Conservation (phyloP, 1,140 invertebrate species). For the Drosophila pachea region DNA sequence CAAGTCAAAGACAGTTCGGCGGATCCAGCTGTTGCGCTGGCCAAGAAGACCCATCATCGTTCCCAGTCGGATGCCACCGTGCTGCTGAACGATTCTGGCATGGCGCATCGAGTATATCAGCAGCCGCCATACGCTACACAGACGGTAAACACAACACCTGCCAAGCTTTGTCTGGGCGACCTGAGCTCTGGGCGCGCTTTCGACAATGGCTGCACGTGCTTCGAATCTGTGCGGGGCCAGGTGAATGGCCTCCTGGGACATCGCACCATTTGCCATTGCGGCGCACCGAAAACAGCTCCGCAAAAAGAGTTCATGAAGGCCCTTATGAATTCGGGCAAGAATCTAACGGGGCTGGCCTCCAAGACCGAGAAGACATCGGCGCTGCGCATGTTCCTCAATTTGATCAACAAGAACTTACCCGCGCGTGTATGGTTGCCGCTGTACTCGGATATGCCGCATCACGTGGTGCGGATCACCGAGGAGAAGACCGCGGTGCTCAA, state of each 20-base stretch:
- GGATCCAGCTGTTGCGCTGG: slow-evolving; percentile 34
- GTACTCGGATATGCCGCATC: slow-evolving; percentile 95
- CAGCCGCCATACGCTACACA: slow-evolving; percentile 73
- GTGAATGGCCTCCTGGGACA: slow-evolving; percentile 86
- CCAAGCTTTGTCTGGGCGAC: slow-evolving; percentile 90
- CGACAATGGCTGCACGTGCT: slow-evolving; percentile 96
- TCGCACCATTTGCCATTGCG: slow-evolving; percentile 86
- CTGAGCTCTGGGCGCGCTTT: slow-evolving; percentile 95
- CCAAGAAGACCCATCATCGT: slow-evolving; percentile 82
- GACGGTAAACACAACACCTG: slow-evolving; percentile 71
- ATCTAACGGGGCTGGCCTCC: slow-evolving; percentile 91
- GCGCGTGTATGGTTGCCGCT: slow-evolving; percentile 98
- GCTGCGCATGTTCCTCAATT: slow-evolving; percentile 93
- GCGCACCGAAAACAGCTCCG: slow-evolving; percentile 88
- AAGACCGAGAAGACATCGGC: slow-evolving; percentile 95
- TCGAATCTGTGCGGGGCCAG: slow-evolving; percentile 83
- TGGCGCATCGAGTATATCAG: slow-evolving; percentile 77
- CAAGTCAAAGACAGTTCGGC: slow-evolving; percentile 28
- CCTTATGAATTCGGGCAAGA: slow-evolving; percentile 94
- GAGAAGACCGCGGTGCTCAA: slow-evolving; percentile 97
- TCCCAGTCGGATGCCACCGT: slow-evolving; percentile 94
- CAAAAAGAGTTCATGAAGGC: slow-evolving; percentile 93
- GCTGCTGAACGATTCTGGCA: slow-evolving; percentile 77
- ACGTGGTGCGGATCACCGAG: slow-evolving; percentile 92
- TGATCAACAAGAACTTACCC: slow-evolving; percentile 97